phyloP scores from a whole-genome alignment of 2,797 vertebrate genomes.

The Alouatta caraya region DNA sequence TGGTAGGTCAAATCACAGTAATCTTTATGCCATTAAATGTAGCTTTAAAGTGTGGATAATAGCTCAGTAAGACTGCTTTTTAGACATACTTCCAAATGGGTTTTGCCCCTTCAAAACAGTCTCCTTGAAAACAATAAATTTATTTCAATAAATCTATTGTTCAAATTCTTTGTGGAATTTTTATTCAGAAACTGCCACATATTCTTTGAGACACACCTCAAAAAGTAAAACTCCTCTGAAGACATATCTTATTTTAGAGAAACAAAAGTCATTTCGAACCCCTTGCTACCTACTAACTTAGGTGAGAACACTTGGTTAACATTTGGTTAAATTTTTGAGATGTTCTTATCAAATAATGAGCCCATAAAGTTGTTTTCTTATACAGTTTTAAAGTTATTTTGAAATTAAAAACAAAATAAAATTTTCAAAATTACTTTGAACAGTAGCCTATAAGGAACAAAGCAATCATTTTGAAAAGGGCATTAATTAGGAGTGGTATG shows the following conservation, averaged over 20 bases:
- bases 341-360: not conserved
- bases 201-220: not conserved
- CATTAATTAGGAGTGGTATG: not conserved
- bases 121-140: not conserved
- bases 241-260: not conserved
- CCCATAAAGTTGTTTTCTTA: not conserved
- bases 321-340: not conserved
- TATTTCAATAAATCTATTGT: not conserved
- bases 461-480: slow-evolving; percentile 7
- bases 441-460: not conserved
- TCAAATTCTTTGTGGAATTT: not conserved
- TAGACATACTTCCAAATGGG: not conserved
- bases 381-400: not conserved
- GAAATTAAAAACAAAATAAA: slow-evolving; percentile 39
- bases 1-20: not conserved
- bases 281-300: not conserved
- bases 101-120: not conserved
- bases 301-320: not conserved
- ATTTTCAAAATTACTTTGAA: slow-evolving; percentile 25
- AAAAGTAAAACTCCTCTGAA: not conserved
- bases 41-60: not conserved
- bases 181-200: slow-evolving; percentile 1
- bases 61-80: not conserved
- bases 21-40: not conserved
- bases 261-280: not conserved